Evolutionary conservation across 2,888 invertebrate species (phyloP).

Genomic region (Meloe dianella): DNA sequence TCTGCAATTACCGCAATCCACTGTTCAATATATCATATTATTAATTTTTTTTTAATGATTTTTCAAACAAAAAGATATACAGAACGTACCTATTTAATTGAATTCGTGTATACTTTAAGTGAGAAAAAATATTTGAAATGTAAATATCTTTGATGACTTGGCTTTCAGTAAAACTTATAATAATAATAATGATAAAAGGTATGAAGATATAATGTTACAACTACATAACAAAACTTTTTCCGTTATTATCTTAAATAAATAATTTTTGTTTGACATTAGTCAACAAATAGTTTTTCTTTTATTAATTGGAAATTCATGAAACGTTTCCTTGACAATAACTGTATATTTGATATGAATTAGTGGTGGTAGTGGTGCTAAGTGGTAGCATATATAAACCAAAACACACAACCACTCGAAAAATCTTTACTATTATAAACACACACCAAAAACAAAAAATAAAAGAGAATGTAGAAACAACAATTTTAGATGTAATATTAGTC

Average conservation of each 20-base stretch:
- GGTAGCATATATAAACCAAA: neutral
- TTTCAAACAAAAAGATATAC: too few species aligned
- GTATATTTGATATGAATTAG: neutral
- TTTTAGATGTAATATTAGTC: neutral
- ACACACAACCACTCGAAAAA: slow-evolving; percentile 4
- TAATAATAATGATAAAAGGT: slow-evolving; percentile 24
- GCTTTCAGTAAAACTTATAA: too few species aligned
- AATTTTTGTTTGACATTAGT: slow-evolving; percentile 27
- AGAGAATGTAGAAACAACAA: neutral
- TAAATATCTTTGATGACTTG: slow-evolving; percentile 37
- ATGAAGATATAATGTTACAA: slow-evolving; percentile 34
- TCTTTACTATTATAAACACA: too few species aligned
- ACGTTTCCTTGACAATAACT: slow-evolving; percentile 5
- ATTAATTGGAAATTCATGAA: slow-evolving; percentile 29
- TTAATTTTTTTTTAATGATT: neutral
- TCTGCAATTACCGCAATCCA: neutral
- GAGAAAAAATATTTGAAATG: slow-evolving; percentile 39
- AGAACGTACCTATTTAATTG: too few species aligned
- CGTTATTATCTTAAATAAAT: slow-evolving; percentile 37
- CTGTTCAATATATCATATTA: neutral
- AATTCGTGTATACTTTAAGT: slow-evolving; percentile 39
- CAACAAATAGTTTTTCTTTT: slow-evolving; percentile 27
- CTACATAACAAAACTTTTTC: slow-evolving; percentile 33
- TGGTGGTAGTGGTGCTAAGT: neutral
- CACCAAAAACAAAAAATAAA: neutral